Percentiles rank a stretch among this genome's conserved stretches.
phyloP scores from a whole-genome alignment of 2,888 invertebrate genomes.

The Zhuqinia jingwanae region DNA sequence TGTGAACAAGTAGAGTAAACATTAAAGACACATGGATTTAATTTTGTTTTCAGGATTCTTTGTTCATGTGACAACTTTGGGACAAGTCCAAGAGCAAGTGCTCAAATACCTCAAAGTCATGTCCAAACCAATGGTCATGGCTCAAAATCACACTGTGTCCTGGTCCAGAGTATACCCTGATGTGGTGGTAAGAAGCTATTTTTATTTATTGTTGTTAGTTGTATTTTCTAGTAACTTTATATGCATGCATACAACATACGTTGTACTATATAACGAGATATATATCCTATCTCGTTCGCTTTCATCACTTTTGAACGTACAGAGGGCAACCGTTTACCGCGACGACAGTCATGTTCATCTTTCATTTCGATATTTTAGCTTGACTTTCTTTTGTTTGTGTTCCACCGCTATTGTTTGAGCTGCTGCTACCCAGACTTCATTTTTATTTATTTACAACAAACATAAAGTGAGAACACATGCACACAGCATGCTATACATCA shows the following conservation, averaged over 20 bases:
- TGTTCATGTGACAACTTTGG: conserved; percentile 97
- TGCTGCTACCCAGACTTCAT: not conserved
- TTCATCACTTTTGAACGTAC: not conserved
- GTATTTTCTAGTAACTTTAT: too few species aligned
- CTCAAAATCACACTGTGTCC: conserved; percentile 88
- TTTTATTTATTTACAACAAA: not conserved
- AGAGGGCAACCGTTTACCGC: not conserved
- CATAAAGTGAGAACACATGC: not conserved
- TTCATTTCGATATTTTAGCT: not conserved
- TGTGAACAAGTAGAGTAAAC: too few species aligned
- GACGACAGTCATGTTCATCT: too few species aligned
- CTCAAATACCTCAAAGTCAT: conserved; percentile 98
- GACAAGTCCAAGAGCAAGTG: conserved; percentile 98
- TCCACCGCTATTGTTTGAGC: not conserved
- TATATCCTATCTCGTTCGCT: not conserved
- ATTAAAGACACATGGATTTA: not conserved
- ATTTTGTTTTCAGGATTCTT: conserved; percentile 88
- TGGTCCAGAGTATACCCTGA: conserved; percentile 99
- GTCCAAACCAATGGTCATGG: conserved; percentile 93
- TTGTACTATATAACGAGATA: too few species aligned
- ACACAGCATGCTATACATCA: not conserved
- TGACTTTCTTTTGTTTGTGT: not conserved
- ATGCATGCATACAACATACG: too few species aligned
- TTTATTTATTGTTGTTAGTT: too few species aligned
- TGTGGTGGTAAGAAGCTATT: conserved; percentile 86